Evolutionary conservation across 2,888 invertebrate genomes (phyloP).

Genomic region (Sycophila texana): DNA sequence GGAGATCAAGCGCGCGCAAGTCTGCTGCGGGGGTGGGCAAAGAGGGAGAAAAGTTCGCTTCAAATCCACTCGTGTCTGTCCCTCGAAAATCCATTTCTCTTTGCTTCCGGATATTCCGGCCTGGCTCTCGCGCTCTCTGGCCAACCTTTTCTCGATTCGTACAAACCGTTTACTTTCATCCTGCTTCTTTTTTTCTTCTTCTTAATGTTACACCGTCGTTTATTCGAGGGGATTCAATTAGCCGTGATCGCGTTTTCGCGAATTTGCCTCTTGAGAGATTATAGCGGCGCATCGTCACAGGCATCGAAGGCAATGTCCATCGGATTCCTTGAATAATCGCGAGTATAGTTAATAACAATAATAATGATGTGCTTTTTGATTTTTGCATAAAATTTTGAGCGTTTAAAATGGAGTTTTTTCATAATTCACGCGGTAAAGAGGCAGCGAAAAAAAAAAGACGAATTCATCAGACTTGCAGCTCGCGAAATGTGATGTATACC

Average conservation of each 20-base stretch:
- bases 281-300: too few species aligned
- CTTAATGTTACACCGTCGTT: neutral
- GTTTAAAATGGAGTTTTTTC: too few species aligned
- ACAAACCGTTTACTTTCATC: neutral
- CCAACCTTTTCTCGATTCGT: neutral
- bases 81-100: constrained; percentile 49
- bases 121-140: neutral
- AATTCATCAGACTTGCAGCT: neutral
- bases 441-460: neutral
- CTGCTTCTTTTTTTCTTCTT: neutral
- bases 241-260: neutral
- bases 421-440: neutral
- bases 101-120: constrained; percentile 40
- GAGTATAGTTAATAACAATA: neutral
- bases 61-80: constrained; percentile 44
- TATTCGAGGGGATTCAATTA: neutral
- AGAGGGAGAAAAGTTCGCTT: constrained; percentile 29
- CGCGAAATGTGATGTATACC: neutral
- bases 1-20: constrained; percentile 36
- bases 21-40: neutral
- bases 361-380: neutral
- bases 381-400: neutral
- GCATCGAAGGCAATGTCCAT: too few species aligned
- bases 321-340: neutral
- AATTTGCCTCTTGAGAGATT: too few species aligned